Base-by-base conservation (phyloP, 2,113 vertebrate genomes). In the Dascyllus trimaculatus region DNA sequence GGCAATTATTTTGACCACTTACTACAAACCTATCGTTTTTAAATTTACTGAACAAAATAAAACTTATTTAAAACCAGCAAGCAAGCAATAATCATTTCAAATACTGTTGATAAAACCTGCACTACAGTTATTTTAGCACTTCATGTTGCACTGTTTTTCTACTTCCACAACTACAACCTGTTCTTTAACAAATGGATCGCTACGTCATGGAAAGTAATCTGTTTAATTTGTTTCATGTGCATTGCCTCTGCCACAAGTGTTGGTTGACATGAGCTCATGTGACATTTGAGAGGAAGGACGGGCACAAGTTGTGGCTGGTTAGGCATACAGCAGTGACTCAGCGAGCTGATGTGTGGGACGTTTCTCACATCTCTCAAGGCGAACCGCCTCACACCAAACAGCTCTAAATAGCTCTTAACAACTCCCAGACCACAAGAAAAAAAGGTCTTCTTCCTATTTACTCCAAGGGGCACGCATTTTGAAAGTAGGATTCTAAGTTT, bases 351-450 rank as follows among this genome's bases (percentile, higher is more conserved):
- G 89, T 88, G 85, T 85, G 81, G 87, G 87, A 87, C 78, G 71
- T 89, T 89, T 93, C 86, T 85, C 84, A 85, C 80, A 80, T 81
- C 68, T 91, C 87, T 88, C 69, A 75, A 77, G 87, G 85, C 71
- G 72, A 82, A 58, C 49, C 76, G 80, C 57, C 75, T 64, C 57
- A 57, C 66, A 26, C 70, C 85, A 75, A 80, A 87, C 26, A 71
- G 67, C 82, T 84, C 57, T 69, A 86, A 85, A 89, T 66, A 82
- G 83, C 76, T 85, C 67, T 52, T 78, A 88, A 88, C 78, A 40
- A 75, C 68, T 74, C 54, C 64, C 21, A 64, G 53, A 83, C 24
- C 61, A 58, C 24, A 64, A 75, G 22, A 61, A 76, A 24, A 69
- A 54, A 5, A 74, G 45, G 82, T 74, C 62, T 56, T 68, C 40